These are phyloP conservation scores for Enteromius trimaculatus DNA, from an alignment of 2,797 vertebrate genomes.

Conservation along the genomic window DNA sequence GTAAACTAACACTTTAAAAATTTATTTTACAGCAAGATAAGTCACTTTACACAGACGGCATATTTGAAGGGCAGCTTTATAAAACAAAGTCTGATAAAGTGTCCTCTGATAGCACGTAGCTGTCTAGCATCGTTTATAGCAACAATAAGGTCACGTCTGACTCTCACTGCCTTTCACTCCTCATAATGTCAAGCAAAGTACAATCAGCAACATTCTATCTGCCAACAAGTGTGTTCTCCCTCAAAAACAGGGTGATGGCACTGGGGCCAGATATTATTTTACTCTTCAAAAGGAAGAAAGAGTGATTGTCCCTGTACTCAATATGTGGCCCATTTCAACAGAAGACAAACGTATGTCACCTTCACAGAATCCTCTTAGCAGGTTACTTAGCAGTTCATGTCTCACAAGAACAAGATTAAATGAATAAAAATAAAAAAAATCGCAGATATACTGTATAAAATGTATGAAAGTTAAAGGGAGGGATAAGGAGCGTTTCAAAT, in stretches of 20 bases:
- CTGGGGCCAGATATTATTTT: constrained; percentile 5
- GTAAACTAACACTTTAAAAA: too few species aligned
- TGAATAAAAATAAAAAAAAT: background rate
- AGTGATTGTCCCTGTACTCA: constrained; percentile 1
- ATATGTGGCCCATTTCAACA: constrained; percentile 9
- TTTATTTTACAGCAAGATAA: background rate
- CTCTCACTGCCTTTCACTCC: background rate
- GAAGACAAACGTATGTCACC: background rate
- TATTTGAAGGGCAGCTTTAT: background rate
- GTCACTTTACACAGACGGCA: background rate
- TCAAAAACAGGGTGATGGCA: background rate
- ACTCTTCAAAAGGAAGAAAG: background rate
- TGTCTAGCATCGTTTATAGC: background rate
- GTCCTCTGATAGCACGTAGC: background rate
- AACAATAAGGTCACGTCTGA: constrained; percentile 1
- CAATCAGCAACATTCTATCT: background rate
- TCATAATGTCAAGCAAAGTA: constrained; percentile 15
- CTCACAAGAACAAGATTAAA: background rate
- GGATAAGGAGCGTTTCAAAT: background rate
- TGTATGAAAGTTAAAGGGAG: background rate
- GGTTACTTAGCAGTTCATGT: background rate
- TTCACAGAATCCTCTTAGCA: background rate
- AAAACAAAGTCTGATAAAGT: background rate
- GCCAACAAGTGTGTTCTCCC: background rate
- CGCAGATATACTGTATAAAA: background rate